Evolutionary conservation across 92 coral and sea anemone genomes (phyloP).

Genomic region (Epizoanthus stellaris): DNA sequence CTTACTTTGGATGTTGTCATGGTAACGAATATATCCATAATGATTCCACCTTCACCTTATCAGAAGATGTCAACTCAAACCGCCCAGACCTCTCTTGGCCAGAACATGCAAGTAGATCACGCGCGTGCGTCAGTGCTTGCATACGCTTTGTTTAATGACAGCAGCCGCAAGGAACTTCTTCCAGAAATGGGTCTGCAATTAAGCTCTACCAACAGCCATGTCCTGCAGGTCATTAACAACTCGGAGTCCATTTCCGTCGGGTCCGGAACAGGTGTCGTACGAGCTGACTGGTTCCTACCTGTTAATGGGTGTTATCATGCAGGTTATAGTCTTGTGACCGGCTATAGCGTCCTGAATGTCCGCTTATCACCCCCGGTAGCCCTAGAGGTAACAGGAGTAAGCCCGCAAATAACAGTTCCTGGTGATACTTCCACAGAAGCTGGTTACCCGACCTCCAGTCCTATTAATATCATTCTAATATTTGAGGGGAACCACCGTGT

Average conservation of each 20-base stretch:
- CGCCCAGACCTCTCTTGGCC: constrained; percentile 45
- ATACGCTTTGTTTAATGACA: constrained; percentile 57
- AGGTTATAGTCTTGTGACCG: constrained; percentile 55
- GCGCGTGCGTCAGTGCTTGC: constrained; percentile 57
- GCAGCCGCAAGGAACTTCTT: constrained; percentile 45
- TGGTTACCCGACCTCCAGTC: constrained; percentile 62
- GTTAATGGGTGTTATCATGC: constrained; percentile 46
- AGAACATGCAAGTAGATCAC: constrained; percentile 52
- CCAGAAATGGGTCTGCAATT: constrained; percentile 48
- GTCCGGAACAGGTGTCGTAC: constrained; percentile 57
- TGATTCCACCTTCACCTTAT: constrained; percentile 60
- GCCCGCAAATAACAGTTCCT: constrained; percentile 49
- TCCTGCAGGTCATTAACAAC: constrained; percentile 48
- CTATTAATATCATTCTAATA: constrained; percentile 47
- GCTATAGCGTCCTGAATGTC: constrained; percentile 53
- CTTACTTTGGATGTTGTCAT: constrained; percentile 57
- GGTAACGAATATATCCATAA: constrained; percentile 55
- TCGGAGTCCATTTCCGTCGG: constrained; percentile 66
- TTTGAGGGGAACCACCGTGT: constrained; percentile 52
- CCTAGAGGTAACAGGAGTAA: constrained; percentile 51
- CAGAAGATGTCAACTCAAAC: constrained; percentile 54
- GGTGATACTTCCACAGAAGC: constrained; percentile 57
- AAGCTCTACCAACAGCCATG: constrained; percentile 54
- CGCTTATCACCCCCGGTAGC: constrained; percentile 42
- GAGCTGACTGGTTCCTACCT: constrained; percentile 60